Evolutionary conservation across 1,140 invertebrate genomes (phyloP), one percentile per base, ranked within the genome.

Genomic region (Whitmania pigra): DNA sequence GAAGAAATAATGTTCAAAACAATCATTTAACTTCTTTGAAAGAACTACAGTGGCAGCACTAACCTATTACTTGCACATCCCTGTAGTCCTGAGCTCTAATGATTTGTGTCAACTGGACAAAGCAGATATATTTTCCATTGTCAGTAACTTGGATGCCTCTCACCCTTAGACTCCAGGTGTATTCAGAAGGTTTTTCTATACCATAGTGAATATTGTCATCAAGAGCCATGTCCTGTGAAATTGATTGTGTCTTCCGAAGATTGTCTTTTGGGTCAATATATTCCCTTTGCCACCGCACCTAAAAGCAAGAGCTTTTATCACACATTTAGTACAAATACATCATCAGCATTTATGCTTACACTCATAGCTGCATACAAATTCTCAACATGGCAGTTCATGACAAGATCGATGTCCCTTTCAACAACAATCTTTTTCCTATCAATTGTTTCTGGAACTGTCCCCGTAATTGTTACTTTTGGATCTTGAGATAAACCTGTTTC

Each of bases 171-270:
- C 71, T 25, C 71, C 71, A 72, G 13, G 71, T 72, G 49, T 67
- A 72, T 43, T 72, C 22, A 17, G 71, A 67, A 27, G 71, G 71
- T 69, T 72, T 72, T 29, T 72, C 71, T 18, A 72, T 71, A 53
- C 57, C 49, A 43, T 71, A 57, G 43, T 72, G 40, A 36, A 68
- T 72, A 40, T 67, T 72, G 63, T 72, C 71, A n/a, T 36, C 31
- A 13, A 72, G 36, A 17, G 57, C 71, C 43, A 68, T 71, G 71
- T 71, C 71, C 25, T 71, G 71, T 7, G 71, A 43, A 25, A 71
- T 60, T n/a, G 27, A 31, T 40, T 67, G n/a, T 2, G 71, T 71
- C 25, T 71, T 29, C 22, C 20, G 17, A n/a, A 49, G 25, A 20
- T 22, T 22, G 17, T 27, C 43, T 4, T 17, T 27, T 25, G 18